Percentiles rank a stretch among this genome's conserved stretches.
Evolutionary conservation across 1,140 invertebrate species (phyloP).

Genomic region (Tetramorium parvispinum): DNA sequence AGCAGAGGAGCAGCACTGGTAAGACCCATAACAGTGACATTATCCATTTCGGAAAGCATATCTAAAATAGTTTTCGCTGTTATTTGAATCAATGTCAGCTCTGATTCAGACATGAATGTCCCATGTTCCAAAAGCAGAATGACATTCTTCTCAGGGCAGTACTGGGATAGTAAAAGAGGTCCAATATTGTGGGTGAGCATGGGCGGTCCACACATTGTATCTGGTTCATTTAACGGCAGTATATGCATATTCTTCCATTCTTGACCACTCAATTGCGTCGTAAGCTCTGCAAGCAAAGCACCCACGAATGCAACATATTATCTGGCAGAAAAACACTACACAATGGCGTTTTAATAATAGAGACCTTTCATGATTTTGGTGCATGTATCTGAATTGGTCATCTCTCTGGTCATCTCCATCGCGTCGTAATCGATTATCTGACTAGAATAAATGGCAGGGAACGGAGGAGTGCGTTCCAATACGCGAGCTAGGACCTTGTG

Average conservation of each 20-base stretch:
- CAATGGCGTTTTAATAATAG: constrained; percentile 1
- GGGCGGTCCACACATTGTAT: constrained; percentile 82
- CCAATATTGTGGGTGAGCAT: constrained; percentile 82
- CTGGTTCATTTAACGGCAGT: constrained; percentile 79
- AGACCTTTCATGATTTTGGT: constrained; percentile 79
- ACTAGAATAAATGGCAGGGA: constrained; percentile 67
- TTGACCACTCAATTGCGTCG: constrained; percentile 75
- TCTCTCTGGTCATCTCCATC: constrained; percentile 65
- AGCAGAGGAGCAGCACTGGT: constrained; percentile 72
- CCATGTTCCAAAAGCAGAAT: constrained; percentile 82
- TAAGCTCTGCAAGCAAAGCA: constrained; percentile 75
- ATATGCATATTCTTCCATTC: constrained; percentile 83
- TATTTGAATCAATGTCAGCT: constrained; percentile 81
- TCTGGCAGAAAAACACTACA: neutral
- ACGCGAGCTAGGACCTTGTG: constrained; percentile 78
- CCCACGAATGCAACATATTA: constrained; percentile 28
- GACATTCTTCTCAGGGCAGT: constrained; percentile 81
- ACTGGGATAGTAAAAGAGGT: constrained; percentile 81
- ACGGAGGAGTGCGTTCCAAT: constrained; percentile 69
- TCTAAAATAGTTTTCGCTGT: constrained; percentile 83
- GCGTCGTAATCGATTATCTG: constrained; percentile 59
- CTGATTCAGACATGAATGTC: constrained; percentile 81
- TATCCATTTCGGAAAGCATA: constrained; percentile 82
- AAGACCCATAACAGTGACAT: constrained; percentile 80
- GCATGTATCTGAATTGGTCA: constrained; percentile 80